Conservation (phyloP, 2,888 invertebrate genomes). For the Cephus pygmeus region DNA sequence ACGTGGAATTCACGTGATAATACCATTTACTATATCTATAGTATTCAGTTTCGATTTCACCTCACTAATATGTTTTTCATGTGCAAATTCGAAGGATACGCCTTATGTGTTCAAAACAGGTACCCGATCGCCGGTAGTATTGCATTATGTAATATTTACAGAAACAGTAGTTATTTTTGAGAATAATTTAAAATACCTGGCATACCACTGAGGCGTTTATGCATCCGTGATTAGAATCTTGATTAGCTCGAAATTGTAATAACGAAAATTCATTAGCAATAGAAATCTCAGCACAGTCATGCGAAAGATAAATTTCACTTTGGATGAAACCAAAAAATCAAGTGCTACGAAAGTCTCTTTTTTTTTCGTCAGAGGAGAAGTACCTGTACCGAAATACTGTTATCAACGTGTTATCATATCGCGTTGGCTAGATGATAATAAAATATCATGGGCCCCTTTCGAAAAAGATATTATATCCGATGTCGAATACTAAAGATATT, state of each 20-base stretch:
- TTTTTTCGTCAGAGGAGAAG: constrained; percentile 25
- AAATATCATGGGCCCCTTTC: constrained; percentile 34
- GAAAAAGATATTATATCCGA: background rate
- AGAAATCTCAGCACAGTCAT: no score
- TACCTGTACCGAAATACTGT: constrained; percentile 40
- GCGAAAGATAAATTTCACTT: no score
- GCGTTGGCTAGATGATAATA: constrained; percentile 39
- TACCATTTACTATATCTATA: background rate
- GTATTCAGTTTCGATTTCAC: constrained; percentile 19
- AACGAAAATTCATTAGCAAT: no score
- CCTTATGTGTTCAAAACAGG: background rate
- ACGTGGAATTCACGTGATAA: constrained; percentile 19
- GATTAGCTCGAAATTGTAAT: no score
- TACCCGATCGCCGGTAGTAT: constrained; percentile 5
- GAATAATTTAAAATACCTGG: background rate
- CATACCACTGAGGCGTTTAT: no score
- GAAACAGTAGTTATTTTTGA: constrained; percentile 7
- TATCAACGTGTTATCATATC: constrained; percentile 50
- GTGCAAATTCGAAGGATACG: constrained; percentile 26
- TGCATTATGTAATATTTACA: constrained; percentile 30
- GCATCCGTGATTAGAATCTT: no score
- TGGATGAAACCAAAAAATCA: no score
- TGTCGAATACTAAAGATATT: background rate
- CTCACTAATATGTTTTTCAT: constrained; percentile 22
- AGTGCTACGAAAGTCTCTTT: no score